phyloP scores from a whole-genome alignment of 2,113 vertebrate species.

The Progne subis region DNA sequence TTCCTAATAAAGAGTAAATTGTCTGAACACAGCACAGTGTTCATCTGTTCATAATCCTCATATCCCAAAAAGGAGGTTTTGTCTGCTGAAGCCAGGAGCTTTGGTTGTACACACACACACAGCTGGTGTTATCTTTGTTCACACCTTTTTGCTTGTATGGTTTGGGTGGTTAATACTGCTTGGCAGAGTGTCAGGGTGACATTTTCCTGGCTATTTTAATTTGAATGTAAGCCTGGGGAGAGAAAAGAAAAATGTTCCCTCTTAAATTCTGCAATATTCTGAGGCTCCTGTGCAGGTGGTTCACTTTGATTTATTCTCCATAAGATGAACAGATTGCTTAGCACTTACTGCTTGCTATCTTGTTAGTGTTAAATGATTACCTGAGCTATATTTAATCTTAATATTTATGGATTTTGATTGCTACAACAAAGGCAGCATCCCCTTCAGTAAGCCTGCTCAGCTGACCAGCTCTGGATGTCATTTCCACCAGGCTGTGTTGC shows the following conservation, averaged over 20 bases:
- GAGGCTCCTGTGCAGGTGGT: neutral
- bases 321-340: neutral
- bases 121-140: neutral
- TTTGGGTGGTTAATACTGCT: neutral
- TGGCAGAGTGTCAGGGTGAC: neutral
- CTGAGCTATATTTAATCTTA: neutral
- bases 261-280: neutral
- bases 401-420: neutral
- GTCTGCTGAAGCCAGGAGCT: neutral
- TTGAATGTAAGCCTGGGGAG: neutral
- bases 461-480: neutral
- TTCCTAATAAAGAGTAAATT: neutral
- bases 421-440: neutral
- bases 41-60: neutral
- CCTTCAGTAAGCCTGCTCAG: neutral
- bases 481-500: neutral
- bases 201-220: neutral
- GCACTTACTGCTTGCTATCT: neutral
- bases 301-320: neutral
- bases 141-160: neutral
- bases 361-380: neutral
- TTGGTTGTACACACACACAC: accelerated
- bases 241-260: neutral
- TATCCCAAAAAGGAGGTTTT: neutral
- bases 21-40: neutral